phyloP scores from a whole-genome alignment of 2,113 vertebrate genomes.

The Lonchura striata region DNA sequence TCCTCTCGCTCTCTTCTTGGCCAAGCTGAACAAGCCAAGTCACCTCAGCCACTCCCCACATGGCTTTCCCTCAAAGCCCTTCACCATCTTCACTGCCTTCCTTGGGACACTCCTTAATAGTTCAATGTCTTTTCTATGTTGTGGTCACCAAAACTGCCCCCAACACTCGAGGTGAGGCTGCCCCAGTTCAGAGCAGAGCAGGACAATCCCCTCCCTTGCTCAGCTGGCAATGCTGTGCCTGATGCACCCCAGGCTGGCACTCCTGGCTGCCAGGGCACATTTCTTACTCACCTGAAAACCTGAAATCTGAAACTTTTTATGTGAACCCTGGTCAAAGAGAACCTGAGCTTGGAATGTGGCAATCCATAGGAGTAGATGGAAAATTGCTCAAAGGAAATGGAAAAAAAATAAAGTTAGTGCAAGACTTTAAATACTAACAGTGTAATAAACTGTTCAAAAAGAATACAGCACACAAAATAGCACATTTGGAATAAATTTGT shows the following conservation, averaged over 20 bases:
- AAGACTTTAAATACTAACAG: not conserved
- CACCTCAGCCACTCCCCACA: not conserved
- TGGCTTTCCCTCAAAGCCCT: not conserved
- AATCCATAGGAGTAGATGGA: not conserved
- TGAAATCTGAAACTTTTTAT: not conserved
- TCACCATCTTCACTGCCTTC: not conserved
- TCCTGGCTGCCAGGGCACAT: not conserved
- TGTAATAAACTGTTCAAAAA: not conserved
- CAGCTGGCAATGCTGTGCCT: fast-evolving
- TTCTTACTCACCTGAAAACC: not conserved
- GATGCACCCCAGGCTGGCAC: fast-evolving
- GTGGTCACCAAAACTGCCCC: not conserved
- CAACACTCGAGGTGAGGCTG: fast-evolving
- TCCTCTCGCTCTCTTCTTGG: not conserved
- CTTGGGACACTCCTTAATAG: not conserved
- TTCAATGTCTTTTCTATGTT: not conserved
- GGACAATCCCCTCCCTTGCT: too few relatives aligned
- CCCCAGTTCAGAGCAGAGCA: fast-evolving
- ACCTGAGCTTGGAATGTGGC: not conserved
- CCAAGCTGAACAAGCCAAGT: not conserved
- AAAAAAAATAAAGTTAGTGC: not conserved
- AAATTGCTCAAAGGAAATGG: not conserved
- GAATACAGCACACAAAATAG: not conserved
- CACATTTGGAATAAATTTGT: not conserved
- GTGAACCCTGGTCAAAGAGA: not conserved